Percentiles rank a stretch among this genome's conserved stretches.
phyloP scores from a whole-genome alignment of 2,888 invertebrate genomes.

The Tiphia femorata region DNA sequence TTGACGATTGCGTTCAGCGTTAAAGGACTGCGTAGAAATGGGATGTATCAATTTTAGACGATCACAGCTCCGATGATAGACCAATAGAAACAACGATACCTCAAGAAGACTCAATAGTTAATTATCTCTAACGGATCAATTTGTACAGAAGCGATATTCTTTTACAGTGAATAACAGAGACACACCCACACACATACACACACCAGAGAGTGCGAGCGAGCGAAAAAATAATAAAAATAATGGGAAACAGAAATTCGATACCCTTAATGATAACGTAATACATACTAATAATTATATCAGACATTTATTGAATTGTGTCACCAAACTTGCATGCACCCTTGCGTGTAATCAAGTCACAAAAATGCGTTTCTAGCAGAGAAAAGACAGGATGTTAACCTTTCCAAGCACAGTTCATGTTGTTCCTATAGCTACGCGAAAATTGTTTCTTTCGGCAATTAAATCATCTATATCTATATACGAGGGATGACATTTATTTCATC shows the following conservation, averaged over 20 bases:
- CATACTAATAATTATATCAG: slow-evolving; percentile 39
- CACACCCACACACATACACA: slow-evolving; percentile 30
- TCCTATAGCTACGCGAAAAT: slow-evolving; percentile 62
- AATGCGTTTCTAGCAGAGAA: slow-evolving; percentile 41
- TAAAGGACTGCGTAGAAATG: slow-evolving; percentile 3
- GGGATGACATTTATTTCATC: slow-evolving; percentile 13
- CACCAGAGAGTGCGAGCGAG: slow-evolving; percentile 22
- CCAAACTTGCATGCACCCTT: slow-evolving; percentile 50
- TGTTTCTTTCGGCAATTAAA: slow-evolving; percentile 64
- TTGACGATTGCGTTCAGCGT: too few species aligned
- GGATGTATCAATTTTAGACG: slow-evolving; percentile 42
- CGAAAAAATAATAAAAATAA: slow-evolving; percentile 24
- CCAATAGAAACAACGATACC: slow-evolving; percentile 70
- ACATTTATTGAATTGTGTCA: slow-evolving; percentile 49
- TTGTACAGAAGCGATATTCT: slow-evolving; percentile 68
- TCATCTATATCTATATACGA: slow-evolving; percentile 55
- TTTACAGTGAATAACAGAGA: slow-evolving; percentile 61
- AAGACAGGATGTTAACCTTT: slow-evolving; percentile 47
- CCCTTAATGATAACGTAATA: slow-evolving; percentile 19
- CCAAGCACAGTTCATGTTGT: slow-evolving; percentile 63
- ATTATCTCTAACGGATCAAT: slow-evolving; percentile 65
- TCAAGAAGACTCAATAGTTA: slow-evolving; percentile 69
- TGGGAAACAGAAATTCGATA: slow-evolving; percentile 31
- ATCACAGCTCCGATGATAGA: slow-evolving; percentile 63
- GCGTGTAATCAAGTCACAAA: slow-evolving; percentile 37